phyloP scores from a whole-genome alignment of 2,888 invertebrate genomes.

The Drosophila helvetica region DNA sequence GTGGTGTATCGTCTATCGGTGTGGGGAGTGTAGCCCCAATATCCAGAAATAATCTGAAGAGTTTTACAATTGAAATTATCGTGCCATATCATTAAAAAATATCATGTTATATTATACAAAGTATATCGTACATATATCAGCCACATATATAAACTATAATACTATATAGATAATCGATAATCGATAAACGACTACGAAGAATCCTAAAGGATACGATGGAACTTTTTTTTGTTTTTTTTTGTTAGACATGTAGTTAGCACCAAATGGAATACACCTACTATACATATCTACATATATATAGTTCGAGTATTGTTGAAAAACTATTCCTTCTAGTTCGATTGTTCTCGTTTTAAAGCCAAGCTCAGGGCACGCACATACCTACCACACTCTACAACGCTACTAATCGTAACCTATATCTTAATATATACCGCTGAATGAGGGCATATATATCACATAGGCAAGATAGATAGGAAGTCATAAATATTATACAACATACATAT shows the following conservation, averaged over 20 bases:
- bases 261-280: constrained; percentile 11
- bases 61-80: constrained; percentile 51
- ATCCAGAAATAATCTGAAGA: neutral
- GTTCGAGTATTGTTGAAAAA: constrained; percentile 3
- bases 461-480: neutral
- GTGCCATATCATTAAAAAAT: constrained; percentile 76
- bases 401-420: constrained; percentile 8
- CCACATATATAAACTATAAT: constrained; percentile 22
- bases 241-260: constrained; percentile 44
- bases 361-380: constrained; percentile 37
- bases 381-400: constrained; percentile 15
- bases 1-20: neutral
- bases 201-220: constrained; percentile 16
- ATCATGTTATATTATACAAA: constrained; percentile 59
- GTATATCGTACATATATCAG: constrained; percentile 38
- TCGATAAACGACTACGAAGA: constrained; percentile 28
- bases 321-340: constrained; percentile 33
- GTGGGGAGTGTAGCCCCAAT: neutral
- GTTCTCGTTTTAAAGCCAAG: constrained; percentile 39
- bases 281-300: constrained; percentile 27
- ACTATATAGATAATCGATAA: constrained; percentile 16
- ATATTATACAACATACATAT: neutral
- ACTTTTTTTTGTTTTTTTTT: constrained; percentile 29
- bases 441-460: neutral
- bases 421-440: neutral